A percentile compares a stretch with the other conserved stretches of the same genome.
These are phyloP conservation scores for Caenorhabditis imperialis DNA, from an alignment of 2,888 invertebrate species.

Conservation along the genomic window DNA sequence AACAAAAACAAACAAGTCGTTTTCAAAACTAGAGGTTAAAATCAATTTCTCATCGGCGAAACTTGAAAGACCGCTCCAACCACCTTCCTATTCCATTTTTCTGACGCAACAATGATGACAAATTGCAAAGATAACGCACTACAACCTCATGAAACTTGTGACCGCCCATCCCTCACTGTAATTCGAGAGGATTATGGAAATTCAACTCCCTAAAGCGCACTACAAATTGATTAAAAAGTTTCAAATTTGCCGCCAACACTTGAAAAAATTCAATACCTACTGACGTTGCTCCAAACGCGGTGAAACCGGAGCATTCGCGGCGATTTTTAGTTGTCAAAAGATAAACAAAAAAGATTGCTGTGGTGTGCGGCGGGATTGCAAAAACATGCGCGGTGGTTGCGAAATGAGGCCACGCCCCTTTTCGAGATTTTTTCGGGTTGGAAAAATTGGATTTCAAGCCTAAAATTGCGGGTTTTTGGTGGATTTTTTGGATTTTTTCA, in stretches of 20 bases:
- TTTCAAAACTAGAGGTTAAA: neutral
- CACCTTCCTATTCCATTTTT: neutral
- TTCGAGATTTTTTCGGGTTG: too few relatives aligned
- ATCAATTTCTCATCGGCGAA: neutral
- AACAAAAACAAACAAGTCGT: neutral
- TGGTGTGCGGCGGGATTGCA: conserved; percentile 9
- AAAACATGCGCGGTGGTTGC: neutral
- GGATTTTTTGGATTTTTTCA: neutral
- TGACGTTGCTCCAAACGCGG: conserved; percentile 30
- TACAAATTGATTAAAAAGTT: conserved; percentile 2
- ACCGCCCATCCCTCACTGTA: conserved; percentile 23
- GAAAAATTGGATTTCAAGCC: too few relatives aligned
- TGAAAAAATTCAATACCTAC: conserved; percentile 32
- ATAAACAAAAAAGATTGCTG: conserved; percentile 3
- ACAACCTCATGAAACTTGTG: conserved; percentile 20
- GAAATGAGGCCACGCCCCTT: too few relatives aligned
- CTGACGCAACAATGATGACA: conserved; percentile 56
- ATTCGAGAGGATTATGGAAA: conserved; percentile 45
- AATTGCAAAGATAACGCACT: conserved; percentile 36
- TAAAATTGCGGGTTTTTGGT: too few relatives aligned
- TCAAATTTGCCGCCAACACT: too few relatives aligned
- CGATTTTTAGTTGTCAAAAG: neutral
- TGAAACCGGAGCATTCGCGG: conserved; percentile 39
- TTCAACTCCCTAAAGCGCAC: conserved; percentile 3
- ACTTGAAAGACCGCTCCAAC: too few relatives aligned